phyloP scores from a whole-genome alignment of 2,797 vertebrate species.

The Phrynocephalus guinanensis region DNA sequence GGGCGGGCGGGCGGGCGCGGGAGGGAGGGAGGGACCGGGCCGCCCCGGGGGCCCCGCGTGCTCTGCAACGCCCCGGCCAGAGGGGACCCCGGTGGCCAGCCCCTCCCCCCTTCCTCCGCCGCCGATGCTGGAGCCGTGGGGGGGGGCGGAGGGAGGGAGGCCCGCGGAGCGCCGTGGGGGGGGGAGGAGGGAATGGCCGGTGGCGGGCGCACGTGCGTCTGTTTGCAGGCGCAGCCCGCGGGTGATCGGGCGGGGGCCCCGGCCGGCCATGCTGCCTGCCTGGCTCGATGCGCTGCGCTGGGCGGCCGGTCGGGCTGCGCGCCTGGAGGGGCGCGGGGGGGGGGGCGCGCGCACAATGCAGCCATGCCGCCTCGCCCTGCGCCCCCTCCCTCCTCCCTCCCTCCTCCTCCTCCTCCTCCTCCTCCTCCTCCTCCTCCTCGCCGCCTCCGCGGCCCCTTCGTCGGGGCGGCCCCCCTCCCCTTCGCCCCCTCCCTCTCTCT shows the following conservation, averaged over 20 bases:
- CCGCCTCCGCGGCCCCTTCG: too few relatives aligned
- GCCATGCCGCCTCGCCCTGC: constrained; percentile 31
- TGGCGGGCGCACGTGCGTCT: constrained; percentile 89
- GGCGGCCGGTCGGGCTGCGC: constrained; percentile 49
- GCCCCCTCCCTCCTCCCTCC: constrained; percentile 27
- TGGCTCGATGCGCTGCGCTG: constrained; percentile 21
- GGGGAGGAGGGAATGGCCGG: constrained; percentile 69
- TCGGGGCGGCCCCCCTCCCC: neutral
- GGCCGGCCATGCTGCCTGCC: constrained; percentile 84
- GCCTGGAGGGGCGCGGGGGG: constrained; percentile 9
- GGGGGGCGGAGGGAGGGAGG: constrained; percentile 81
- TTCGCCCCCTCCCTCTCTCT: neutral
- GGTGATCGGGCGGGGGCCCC: constrained; percentile 49
- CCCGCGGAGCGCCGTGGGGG: constrained; percentile 52
- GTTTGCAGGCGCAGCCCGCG: constrained; percentile 42
- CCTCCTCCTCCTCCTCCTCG: constrained; percentile 5
- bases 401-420: constrained; percentile 23
- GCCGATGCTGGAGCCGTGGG: constrained; percentile 65
- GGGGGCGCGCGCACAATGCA: constrained; percentile 41
- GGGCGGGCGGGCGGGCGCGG: constrained; percentile 62
- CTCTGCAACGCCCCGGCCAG: too few relatives aligned
- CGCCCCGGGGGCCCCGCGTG: constrained; percentile 26
- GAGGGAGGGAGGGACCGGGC: neutral
- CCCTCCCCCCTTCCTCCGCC: constrained; percentile 68
- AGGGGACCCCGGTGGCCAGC: too few relatives aligned